These are phyloP conservation scores for Aphidoletes aphidimyza DNA, from an alignment of 2,888 invertebrate species.

Conservation along the genomic window DNA sequence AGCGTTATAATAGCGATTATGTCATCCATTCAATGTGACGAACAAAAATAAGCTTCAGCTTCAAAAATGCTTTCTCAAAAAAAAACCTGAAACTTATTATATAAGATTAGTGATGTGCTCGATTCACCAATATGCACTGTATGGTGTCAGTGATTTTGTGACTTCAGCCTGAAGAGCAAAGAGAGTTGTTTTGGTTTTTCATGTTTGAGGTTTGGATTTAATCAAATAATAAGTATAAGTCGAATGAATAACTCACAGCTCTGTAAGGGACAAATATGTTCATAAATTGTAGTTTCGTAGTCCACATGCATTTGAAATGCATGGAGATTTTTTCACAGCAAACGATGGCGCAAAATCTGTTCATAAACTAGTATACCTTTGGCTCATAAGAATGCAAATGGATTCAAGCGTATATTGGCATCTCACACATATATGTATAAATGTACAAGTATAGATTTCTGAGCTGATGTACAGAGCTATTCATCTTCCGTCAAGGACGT, in stretches of 20 bases:
- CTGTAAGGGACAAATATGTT: background rate
- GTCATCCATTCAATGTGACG: constrained; percentile 4
- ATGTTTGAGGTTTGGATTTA: background rate
- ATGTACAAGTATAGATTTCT: background rate
- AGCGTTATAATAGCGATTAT: background rate
- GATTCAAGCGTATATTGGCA: too few species aligned
- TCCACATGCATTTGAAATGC: too few species aligned
- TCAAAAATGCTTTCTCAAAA: background rate
- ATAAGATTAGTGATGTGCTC: background rate
- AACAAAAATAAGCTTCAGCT: background rate
- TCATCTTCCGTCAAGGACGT: background rate
- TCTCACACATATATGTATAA: too few species aligned
- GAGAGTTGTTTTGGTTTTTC: too few species aligned
- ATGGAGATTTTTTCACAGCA: background rate
- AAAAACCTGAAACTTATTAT: background rate
- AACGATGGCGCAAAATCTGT: background rate
- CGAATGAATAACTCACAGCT: background rate
- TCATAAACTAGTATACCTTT: too few species aligned
- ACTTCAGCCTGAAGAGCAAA: background rate
- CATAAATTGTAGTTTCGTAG: background rate
- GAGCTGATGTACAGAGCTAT: background rate
- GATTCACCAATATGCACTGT: background rate
- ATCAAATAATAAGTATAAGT: background rate
- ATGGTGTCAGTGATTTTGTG: background rate
- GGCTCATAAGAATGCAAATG: too few species aligned